phyloP scores from a whole-genome alignment of 2,113 vertebrate genomes.

The Pterocles orientalis region DNA sequence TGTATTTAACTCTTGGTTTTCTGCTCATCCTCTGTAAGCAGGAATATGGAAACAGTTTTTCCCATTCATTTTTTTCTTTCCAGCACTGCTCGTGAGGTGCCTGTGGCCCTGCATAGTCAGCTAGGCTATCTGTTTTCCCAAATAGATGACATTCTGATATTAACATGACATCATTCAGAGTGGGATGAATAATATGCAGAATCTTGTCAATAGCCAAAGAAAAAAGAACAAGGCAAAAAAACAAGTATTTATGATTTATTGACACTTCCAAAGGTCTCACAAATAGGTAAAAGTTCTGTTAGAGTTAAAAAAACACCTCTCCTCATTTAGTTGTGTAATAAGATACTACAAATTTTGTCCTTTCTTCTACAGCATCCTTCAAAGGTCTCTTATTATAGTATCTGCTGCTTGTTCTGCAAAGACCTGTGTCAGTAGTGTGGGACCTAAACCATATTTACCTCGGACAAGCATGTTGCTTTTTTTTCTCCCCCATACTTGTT shows the following conservation, averaged over 20 bases:
- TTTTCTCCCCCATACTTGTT: neutral
- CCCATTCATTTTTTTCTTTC: neutral
- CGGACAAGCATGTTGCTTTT: neutral
- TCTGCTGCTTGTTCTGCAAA: neutral
- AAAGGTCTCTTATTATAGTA: neutral
- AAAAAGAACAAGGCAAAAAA: neutral
- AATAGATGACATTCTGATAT: neutral
- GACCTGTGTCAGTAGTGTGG: neutral
- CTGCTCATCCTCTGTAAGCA: neutral
- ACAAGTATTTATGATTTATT: neutral
- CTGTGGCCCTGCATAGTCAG: neutral
- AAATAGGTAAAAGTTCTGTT: neutral
- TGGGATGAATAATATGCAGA: neutral
- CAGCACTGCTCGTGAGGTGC: neutral
- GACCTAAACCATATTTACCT: neutral
- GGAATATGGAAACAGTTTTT: neutral
- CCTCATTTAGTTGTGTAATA: neutral
- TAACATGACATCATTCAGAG: neutral
- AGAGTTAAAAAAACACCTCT: neutral
- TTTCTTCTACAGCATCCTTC: neutral
- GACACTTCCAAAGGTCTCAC: neutral
- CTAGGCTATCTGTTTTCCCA: neutral
- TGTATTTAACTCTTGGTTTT: neutral
- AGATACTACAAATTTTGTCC: neutral
- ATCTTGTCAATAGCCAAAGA: neutral